These are phyloP conservation scores for Gobio gobio DNA, from an alignment of 2,113 vertebrate genomes.

Conservation along the genomic window DNA sequence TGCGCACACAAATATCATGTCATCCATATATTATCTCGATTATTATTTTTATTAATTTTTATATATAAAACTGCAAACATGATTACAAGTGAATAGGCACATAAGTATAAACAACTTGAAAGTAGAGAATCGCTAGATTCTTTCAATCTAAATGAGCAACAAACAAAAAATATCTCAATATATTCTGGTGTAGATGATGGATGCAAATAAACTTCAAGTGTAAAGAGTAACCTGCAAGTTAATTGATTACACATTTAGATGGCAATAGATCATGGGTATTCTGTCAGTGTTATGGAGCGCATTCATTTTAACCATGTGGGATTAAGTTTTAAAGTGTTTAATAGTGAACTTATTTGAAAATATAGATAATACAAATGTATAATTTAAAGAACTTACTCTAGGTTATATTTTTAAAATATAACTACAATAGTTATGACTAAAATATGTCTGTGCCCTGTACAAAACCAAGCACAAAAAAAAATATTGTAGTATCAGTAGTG, in stretches of 20 bases:
- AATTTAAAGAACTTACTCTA: neutral
- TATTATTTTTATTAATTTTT: neutral
- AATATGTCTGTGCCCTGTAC: neutral
- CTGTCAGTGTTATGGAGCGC: neutral
- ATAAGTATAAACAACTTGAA: neutral
- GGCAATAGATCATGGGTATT: neutral
- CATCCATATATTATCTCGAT: neutral
- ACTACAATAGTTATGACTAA: neutral
- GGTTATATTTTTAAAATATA: neutral
- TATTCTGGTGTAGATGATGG: neutral
- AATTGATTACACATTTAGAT: neutral
- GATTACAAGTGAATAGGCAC: neutral
- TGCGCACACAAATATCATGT: neutral
- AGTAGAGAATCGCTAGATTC: neutral
- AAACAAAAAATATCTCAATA: neutral
- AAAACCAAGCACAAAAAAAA: neutral
- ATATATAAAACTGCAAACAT: neutral
- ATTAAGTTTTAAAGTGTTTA: neutral
- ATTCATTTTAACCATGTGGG: neutral
- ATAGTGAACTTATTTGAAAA: neutral
- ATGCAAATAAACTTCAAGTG: neutral
- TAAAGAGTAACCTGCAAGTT: neutral
- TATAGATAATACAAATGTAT: neutral
- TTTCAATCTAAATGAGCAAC: neutral
- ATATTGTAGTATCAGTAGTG: neutral